A percentile compares a stretch with the other conserved stretches of the same genome.
These are phyloP conservation scores for Bettongia penicillata DNA, from an alignment of 2,113 vertebrate species.

Conservation along the genomic window DNA sequence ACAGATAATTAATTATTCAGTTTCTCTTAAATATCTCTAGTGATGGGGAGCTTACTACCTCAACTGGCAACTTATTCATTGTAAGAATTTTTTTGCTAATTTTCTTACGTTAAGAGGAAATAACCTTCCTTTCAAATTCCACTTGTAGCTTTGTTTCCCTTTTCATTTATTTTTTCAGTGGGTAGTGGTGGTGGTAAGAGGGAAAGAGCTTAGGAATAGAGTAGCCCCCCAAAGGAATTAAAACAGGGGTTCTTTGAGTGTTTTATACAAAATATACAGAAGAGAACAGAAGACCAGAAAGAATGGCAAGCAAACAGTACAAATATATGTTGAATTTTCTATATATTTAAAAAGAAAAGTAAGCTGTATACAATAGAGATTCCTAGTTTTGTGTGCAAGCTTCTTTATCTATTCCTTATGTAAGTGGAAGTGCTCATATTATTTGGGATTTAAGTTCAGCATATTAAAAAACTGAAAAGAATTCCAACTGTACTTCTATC, in stretches of 20 bases:
- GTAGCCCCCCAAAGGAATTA: background rate
- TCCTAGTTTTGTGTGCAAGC: background rate
- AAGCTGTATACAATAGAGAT: background rate
- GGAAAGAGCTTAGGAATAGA: background rate
- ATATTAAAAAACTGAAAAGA: background rate
- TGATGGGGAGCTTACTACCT: background rate
- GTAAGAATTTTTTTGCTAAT: background rate
- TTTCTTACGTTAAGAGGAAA: background rate
- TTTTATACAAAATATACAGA: background rate
- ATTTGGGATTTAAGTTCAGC: background rate
- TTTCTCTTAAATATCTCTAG: background rate
- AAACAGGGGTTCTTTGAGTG: background rate
- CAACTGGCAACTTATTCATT: background rate
- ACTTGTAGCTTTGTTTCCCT: background rate
- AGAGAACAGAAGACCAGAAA: background rate
- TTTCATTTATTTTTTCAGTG: background rate
- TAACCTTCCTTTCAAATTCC: background rate
- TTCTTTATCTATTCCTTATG: background rate
- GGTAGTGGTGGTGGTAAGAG: background rate
- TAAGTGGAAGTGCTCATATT: background rate
- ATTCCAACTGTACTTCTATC: background rate
- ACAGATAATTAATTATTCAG: background rate
- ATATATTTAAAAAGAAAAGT: background rate
- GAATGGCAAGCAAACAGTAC: background rate
- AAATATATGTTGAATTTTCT: background rate